Conservation (phyloP, 1,140 invertebrate genomes). For the Diachasma alloeum region DNA sequence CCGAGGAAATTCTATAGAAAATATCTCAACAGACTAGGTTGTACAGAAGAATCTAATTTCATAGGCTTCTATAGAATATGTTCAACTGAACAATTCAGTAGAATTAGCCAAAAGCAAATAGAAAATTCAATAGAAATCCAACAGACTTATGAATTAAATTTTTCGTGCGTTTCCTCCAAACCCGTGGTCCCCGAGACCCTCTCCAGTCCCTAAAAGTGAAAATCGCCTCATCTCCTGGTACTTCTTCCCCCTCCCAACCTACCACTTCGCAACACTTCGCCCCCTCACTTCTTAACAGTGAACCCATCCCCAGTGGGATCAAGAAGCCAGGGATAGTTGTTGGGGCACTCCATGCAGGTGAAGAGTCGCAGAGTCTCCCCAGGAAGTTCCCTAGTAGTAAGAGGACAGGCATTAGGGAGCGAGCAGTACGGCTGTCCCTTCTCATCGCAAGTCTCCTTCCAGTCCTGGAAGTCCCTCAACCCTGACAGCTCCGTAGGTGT, state of each 20-base stretch:
- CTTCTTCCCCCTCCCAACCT: neutral
- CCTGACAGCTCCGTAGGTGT: conserved; percentile 88
- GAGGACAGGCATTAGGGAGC: conserved; percentile 86
- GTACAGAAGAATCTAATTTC: too few relatives aligned
- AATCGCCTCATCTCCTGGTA: too few relatives aligned
- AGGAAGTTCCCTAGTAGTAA: conserved; percentile 89
- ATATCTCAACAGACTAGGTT: too few relatives aligned
- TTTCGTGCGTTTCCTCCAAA: too few relatives aligned
- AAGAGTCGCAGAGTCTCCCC: conserved; percentile 91
- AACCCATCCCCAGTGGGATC: conserved; percentile 95
- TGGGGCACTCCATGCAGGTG: conserved; percentile 95
- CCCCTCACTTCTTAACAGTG: conserved; percentile 75
- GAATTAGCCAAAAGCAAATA: too few relatives aligned
- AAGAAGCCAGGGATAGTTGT: conserved; percentile 94
- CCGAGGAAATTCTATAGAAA: too few relatives aligned
- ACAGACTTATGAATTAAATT: too few relatives aligned
- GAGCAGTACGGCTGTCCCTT: conserved; percentile 94
- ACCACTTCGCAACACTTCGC: conserved; percentile 12
- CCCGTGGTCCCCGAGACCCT: too few relatives aligned
- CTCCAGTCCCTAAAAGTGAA: too few relatives aligned
- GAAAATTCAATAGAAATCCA: too few relatives aligned
- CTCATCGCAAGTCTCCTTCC: conserved; percentile 95
- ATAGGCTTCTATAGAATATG: too few relatives aligned
- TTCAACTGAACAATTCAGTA: too few relatives aligned
- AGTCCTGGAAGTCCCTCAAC: conserved; percentile 90